Conservation (phyloP, 2,797 vertebrate genomes). For the Chaetodon trifasciatus region DNA sequence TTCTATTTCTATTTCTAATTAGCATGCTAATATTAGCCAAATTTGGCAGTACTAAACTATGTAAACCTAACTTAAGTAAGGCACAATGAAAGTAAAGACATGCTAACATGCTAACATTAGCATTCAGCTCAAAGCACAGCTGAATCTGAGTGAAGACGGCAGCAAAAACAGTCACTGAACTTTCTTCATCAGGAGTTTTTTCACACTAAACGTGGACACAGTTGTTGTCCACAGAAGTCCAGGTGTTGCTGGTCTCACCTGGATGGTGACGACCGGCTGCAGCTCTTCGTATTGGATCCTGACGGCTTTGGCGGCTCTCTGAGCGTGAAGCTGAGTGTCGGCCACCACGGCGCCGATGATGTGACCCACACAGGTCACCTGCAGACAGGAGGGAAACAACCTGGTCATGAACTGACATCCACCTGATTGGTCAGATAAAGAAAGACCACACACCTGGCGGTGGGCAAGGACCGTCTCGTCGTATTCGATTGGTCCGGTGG, state of each 20-base stretch:
- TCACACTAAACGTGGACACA: neutral
- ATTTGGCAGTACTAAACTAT: too few species aligned
- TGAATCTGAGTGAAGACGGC: too few species aligned
- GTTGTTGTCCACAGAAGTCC: neutral
- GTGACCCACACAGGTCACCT: conserved; percentile 97
- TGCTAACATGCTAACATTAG: neutral
- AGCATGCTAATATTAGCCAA: neutral
- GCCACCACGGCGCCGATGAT: conserved; percentile 93
- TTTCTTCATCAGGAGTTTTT: too few species aligned
- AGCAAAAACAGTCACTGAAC: too few species aligned
- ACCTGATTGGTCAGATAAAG: neutral
- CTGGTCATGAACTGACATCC: neutral
- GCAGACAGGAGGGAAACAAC: neutral
- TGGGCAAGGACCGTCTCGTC: conserved; percentile 92
- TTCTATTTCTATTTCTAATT: neutral
- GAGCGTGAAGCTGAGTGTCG: conserved; percentile 92
- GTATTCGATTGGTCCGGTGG: conserved; percentile 80
- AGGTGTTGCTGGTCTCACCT: conserved; percentile 83
- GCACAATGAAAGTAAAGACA: too few species aligned
- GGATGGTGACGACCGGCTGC: conserved; percentile 90
- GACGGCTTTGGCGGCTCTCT: conserved; percentile 90
- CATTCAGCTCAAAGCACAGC: too few species aligned
- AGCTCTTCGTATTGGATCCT: conserved; percentile 92
- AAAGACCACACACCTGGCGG: conserved; percentile 73
- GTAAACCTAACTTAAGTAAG: too few species aligned